These are phyloP conservation scores for Enteromius anoplus DNA, from an alignment of 2,797 vertebrate genomes.

Conservation along the genomic window DNA sequence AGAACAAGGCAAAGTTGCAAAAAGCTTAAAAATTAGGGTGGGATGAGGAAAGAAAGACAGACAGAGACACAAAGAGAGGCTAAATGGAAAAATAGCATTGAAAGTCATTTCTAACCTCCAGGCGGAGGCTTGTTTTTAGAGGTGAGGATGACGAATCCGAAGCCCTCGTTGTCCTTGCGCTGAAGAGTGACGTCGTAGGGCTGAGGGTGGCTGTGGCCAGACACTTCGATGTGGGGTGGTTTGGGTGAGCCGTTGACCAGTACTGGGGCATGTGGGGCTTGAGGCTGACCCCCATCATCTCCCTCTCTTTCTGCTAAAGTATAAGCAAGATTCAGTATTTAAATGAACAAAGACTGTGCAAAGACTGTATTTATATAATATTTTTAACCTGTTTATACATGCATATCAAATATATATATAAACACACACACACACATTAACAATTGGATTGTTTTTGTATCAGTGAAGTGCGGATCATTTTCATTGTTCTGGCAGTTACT, in stretches of 20 bases:
- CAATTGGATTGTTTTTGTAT: background rate
- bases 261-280: constrained; percentile 63
- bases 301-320: constrained; percentile 70
- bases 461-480: background rate
- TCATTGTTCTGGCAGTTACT: background rate
- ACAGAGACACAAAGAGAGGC: background rate
- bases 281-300: constrained; percentile 66
- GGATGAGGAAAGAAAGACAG: constrained; percentile 35
- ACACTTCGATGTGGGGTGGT: constrained; percentile 68
- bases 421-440: background rate
- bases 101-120: constrained; percentile 81
- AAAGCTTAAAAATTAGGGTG: background rate
- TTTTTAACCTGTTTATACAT: too few species aligned
- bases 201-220: constrained; percentile 69
- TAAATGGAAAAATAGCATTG: background rate
- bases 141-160: constrained; percentile 97
- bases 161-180: constrained; percentile 93
- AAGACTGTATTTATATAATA: background rate
- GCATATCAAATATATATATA: background rate
- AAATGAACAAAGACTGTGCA: background rate
- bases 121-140: constrained; percentile 96
- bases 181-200: constrained; percentile 89
- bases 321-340: background rate
- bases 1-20: constrained; percentile 12
- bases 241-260: constrained; percentile 83